These are phyloP conservation scores for Drosophila anomalata DNA, from an alignment of 2,888 invertebrate genomes.

Conservation along the genomic window DNA sequence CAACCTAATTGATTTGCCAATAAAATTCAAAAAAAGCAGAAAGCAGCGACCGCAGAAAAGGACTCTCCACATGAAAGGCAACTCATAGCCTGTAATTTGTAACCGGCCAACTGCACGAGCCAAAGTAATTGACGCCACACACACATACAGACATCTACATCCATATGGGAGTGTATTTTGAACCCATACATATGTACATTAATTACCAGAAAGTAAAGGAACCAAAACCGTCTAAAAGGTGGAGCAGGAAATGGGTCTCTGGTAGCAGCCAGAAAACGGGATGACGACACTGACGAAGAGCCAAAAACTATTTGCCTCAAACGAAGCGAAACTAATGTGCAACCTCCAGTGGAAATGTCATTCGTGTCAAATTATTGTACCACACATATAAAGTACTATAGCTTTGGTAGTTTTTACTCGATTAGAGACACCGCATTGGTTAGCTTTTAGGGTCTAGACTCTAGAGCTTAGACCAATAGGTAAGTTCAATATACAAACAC, in stretches of 20 bases:
- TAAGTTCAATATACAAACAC: too few relatives aligned
- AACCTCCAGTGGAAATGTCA: slow-evolving; percentile 53
- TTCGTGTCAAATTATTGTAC: slow-evolving; percentile 21
- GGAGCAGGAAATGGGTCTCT: slow-evolving; percentile 10
- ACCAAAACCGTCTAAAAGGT: slow-evolving; percentile 21
- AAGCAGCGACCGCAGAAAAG: slow-evolving; percentile 15
- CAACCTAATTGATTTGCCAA: slow-evolving; percentile 71
- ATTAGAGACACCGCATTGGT: slow-evolving; percentile 19
- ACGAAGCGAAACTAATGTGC: slow-evolving; percentile 74
- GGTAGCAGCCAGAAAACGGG: slow-evolving; percentile 13
- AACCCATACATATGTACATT: slow-evolving; percentile 53
- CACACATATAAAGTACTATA: slow-evolving; percentile 1
- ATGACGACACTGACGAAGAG: slow-evolving; percentile 48
- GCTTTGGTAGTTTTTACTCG: slow-evolving; percentile 16
- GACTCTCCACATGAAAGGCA: slow-evolving; percentile 26
- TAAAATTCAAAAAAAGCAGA: slow-evolving; percentile 50
- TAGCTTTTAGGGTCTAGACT: slow-evolving; percentile 13
- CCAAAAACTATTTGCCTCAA: slow-evolving; percentile 62
- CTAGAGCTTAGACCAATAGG: too few relatives aligned
- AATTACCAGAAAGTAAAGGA: slow-evolving; percentile 62
- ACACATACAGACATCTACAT: slow-evolving; percentile 1
- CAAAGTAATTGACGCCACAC: slow-evolving; percentile 67
- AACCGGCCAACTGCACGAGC: slow-evolving; percentile 60
- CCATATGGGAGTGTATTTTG: slow-evolving; percentile 3
- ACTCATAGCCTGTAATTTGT: slow-evolving; percentile 66